A percentile compares a stretch with the other conserved stretches of the same genome.
Conservation (phyloP, 2,797 vertebrate species). For the Gymnothorax javanicus region DNA sequence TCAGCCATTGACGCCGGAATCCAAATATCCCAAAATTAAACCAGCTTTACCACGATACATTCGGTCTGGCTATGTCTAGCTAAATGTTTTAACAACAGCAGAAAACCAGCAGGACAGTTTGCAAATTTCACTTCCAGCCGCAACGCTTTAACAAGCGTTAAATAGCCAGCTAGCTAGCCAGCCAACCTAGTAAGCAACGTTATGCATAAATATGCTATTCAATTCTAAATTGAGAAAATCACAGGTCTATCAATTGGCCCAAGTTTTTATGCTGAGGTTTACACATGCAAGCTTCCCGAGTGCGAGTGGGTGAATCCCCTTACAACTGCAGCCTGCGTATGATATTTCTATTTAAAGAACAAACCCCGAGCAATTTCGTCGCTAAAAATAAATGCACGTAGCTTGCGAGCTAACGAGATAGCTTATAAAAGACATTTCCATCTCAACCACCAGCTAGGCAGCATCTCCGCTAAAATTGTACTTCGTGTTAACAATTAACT, state of each 20-base stretch:
- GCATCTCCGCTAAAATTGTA: background rate
- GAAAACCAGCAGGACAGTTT: background rate
- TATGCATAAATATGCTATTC: background rate
- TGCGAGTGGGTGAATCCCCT: background rate
- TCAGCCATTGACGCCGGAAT: too few species aligned
- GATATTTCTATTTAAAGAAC: constrained; percentile 30
- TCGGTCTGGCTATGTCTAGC: background rate
- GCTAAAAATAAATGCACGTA: constrained; percentile 74
- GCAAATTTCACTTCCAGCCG: background rate
- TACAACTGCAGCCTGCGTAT: background rate
- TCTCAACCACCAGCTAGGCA: background rate
- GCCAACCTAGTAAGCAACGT: background rate
- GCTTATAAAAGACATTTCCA: background rate
- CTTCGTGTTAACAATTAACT: background rate
- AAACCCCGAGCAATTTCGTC: constrained; percentile 60
- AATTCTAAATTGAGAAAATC: background rate
- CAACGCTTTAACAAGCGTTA: background rate
- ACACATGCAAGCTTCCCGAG: background rate
- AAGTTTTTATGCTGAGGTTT: background rate
- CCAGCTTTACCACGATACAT: background rate
- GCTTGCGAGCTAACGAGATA: constrained; percentile 44
- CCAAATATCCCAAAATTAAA: too few species aligned
- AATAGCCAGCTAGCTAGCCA: background rate
- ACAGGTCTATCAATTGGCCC: background rate
- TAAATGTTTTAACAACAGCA: background rate